Conservation (phyloP, 2,113 vertebrate genomes). For the Tupaia tana region DNA sequence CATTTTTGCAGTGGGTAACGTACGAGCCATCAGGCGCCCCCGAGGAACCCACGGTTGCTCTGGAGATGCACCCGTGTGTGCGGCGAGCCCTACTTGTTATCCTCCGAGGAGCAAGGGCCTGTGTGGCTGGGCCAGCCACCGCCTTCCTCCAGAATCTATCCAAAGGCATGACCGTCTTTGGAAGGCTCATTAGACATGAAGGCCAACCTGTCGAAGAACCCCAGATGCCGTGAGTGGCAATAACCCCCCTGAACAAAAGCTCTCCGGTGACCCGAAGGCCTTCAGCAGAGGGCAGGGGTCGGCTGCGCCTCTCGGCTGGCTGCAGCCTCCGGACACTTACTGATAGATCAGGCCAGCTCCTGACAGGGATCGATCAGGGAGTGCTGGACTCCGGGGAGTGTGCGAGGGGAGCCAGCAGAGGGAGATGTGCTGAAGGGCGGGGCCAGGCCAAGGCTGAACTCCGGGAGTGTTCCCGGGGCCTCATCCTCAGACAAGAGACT, state of each 20-base stretch:
- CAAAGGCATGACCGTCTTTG: neutral
- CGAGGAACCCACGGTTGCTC: neutral
- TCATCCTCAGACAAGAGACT: too few species aligned
- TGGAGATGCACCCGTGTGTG: neutral
- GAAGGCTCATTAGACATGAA: neutral
- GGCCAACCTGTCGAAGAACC: neutral
- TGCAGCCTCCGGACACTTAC: neutral
- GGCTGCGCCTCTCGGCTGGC: neutral
- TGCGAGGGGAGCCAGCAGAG: neutral
- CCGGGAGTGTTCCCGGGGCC: neutral
- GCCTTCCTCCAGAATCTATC: neutral
- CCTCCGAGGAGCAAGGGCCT: neutral
- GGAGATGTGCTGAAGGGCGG: neutral
- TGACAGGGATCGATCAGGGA: neutral
- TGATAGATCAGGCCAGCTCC: neutral
- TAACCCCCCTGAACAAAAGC: neutral
- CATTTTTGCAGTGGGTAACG: conserved; percentile 3
- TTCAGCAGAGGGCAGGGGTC: neutral
- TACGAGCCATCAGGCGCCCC: neutral
- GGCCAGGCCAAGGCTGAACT: neutral
- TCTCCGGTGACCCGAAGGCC: neutral
- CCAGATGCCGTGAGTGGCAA: neutral
- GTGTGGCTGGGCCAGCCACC: neutral
- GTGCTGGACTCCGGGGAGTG: neutral
- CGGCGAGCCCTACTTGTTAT: neutral